Base-by-base conservation (phyloP, 2,888 invertebrate species). In the Allolobophora icterica region DNA sequence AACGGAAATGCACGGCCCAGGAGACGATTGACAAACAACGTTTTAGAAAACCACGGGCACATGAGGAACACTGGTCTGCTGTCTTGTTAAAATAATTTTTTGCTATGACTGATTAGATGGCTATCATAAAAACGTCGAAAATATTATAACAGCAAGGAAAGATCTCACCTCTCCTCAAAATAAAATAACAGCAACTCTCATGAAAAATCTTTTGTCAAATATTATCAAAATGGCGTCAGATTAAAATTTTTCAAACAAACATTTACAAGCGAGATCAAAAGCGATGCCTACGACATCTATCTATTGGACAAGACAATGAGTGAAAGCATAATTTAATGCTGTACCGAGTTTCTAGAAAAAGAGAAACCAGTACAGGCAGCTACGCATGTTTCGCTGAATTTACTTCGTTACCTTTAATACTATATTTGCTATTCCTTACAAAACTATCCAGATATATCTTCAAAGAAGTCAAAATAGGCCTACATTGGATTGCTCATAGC, bases 151-250 rank as follows among this genome's bases (percentile, higher is more conserved):
- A 71, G 3, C 30, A 11, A n/a, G n/a, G 71, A 30, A 30, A 71
- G 30, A 17, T n/a, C 71, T n/a, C 71, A n/a, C n/a, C 30, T 71
- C 30, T 71, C n/a, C 71, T 71, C 71, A 71, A 71, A 71, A 71
- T 71, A 71, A 21, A 71, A 71, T 71, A n/a, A n/a, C 8, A 71
- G n/a, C 71, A 24, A 21, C 24, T 52, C 52, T 71, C 71, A n/a
- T n/a, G n/a, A 71, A 8, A 71, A n/a, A 52, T 52, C 71, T n/a
- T 52, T 71, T 71, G n/a, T 71, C 30, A 71, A 71, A 71, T 71
- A 71, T 71, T n/a, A 71, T 30, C 71, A 71, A 71, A 71, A 71
- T 71, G 71, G 71, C 71, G 71, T n/a, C n/a, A 71, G 71, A 71
- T 71, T 30, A 71, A 71, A 71, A n/a, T 71, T 13, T 71, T 8